Conservation (phyloP, 2,888 invertebrate genomes). For the Andrena hattorfiana region DNA sequence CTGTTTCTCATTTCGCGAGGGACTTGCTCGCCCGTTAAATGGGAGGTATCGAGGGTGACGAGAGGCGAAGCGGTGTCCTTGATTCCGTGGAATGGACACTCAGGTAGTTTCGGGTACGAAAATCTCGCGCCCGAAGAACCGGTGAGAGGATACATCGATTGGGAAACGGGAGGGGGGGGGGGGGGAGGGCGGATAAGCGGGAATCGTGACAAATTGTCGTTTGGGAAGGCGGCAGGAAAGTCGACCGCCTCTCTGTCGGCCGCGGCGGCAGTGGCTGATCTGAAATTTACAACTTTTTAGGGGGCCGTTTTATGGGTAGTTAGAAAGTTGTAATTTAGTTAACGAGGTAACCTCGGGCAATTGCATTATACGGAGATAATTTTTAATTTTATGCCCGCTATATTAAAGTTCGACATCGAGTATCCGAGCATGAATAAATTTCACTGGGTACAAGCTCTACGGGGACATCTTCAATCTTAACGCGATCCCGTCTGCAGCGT, state of each 20-base stretch:
- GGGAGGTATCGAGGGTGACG: no score
- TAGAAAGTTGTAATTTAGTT: constrained; percentile 44
- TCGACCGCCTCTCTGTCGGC: background rate
- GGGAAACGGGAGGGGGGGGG: background rate
- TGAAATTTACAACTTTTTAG: constrained; percentile 49
- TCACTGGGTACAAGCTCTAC: constrained; percentile 20
- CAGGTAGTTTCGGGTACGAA: background rate
- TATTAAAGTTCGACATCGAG: constrained; percentile 46
- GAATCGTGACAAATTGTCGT: constrained; percentile 54
- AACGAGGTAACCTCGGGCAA: constrained; percentile 45
- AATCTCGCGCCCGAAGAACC: background rate
- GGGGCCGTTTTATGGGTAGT: constrained; percentile 37
- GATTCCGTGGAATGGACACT: constrained; percentile 1
- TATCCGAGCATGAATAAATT: constrained; percentile 46
- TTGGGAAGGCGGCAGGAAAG: constrained; percentile 20
- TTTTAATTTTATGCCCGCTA: constrained; percentile 53
- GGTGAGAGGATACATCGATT: background rate
- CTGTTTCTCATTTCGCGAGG: no score
- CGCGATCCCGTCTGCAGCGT: constrained; percentile 43
- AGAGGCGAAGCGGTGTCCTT: no score
- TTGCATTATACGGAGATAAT: constrained; percentile 50
- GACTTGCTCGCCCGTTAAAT: no score
- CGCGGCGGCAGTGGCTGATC: constrained; percentile 7
- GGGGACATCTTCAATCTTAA: constrained; percentile 35
- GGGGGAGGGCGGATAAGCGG: constrained; percentile 14